These are phyloP conservation scores for Fregata magnificens DNA, from an alignment of 2,113 vertebrate genomes.

Conservation along the genomic window DNA sequence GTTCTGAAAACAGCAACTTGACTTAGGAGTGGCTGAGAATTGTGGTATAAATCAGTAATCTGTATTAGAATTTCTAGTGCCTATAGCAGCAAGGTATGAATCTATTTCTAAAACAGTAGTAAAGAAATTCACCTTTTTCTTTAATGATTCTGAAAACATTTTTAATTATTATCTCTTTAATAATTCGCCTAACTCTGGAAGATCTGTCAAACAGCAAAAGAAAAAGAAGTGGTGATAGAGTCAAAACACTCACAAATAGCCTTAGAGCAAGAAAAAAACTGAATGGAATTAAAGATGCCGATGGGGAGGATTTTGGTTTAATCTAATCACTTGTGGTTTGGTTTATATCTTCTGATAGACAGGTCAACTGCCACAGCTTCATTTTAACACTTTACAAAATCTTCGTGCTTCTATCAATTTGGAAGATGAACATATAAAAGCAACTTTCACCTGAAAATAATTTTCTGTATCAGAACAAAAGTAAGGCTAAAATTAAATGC, in stretches of 20 bases:
- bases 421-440: no score
- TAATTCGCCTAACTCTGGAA: not conserved
- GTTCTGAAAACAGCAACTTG: not conserved
- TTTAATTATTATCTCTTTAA: conserved; percentile 6
- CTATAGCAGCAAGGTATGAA: not conserved
- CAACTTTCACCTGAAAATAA: not conserved
- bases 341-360: not conserved
- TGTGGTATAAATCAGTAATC: not conserved
- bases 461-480: conserved; percentile 36
- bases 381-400: conserved; percentile 17
- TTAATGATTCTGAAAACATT: conserved; percentile 20
- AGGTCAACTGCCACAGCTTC: not conserved
- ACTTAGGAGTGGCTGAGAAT: not conserved
- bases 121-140: not conserved
- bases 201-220: not conserved
- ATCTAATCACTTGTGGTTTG: conserved; percentile 1
- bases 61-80: not conserved
- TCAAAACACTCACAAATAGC: conserved; percentile 18
- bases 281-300: conserved; percentile 51
- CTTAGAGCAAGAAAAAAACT: conserved; percentile 20
- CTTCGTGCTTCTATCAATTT: no score
- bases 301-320: not conserved
- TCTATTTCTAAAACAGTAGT: not conserved
- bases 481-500: conserved; percentile 15
- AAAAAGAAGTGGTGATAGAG: not conserved